These are phyloP conservation scores for Siniperca scherzeri DNA, from an alignment of 2,797 vertebrate species.

Conservation along the genomic window DNA sequence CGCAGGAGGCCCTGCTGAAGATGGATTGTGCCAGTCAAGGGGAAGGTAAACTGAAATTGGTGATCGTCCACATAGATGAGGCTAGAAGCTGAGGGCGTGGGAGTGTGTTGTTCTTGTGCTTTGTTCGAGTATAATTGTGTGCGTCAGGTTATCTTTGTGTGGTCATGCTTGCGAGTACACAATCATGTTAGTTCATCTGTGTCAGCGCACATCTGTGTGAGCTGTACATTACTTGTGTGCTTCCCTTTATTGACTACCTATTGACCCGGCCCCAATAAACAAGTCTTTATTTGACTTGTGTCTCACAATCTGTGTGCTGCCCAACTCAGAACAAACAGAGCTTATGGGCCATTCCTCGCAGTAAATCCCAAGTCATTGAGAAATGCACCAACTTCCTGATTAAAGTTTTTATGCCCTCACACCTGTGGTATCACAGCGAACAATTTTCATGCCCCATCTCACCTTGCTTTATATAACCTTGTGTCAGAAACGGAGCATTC, in stretches of 20 bases:
- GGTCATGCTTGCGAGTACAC: constrained; percentile 6
- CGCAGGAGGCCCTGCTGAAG: constrained; percentile 45
- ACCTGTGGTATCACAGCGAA: constrained; percentile 19
- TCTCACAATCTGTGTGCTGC: constrained; percentile 18
- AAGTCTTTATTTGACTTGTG: constrained; percentile 58
- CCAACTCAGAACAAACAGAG: constrained; percentile 28
- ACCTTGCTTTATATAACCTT: constrained; percentile 61
- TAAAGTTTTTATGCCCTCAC: constrained; percentile 38
- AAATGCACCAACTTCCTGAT: constrained; percentile 29
- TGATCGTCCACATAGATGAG: constrained; percentile 59
- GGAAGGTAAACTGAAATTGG: constrained; percentile 76
- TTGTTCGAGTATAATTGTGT: constrained; percentile 18
- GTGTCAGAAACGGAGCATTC: constrained; percentile 36
- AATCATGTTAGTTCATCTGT: not conserved
- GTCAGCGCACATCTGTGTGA: constrained; percentile 29
- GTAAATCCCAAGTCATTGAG: constrained; percentile 14
- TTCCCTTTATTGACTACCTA: constrained; percentile 56
- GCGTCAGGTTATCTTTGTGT: constrained; percentile 20
- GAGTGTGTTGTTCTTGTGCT: constrained; percentile 22
- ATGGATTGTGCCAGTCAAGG: constrained; percentile 73
- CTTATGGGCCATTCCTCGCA: constrained; percentile 15
- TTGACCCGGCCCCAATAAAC: constrained; percentile 58
- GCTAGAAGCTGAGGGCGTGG: constrained; percentile 12
- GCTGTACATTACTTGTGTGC: constrained; percentile 32
- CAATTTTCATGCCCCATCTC: constrained; percentile 12